A percentile compares a stretch with the other conserved stretches of the same genome.
Evolutionary conservation across 2,113 vertebrate species (phyloP).

Genomic region (Syngnathoides biaculeatus): DNA sequence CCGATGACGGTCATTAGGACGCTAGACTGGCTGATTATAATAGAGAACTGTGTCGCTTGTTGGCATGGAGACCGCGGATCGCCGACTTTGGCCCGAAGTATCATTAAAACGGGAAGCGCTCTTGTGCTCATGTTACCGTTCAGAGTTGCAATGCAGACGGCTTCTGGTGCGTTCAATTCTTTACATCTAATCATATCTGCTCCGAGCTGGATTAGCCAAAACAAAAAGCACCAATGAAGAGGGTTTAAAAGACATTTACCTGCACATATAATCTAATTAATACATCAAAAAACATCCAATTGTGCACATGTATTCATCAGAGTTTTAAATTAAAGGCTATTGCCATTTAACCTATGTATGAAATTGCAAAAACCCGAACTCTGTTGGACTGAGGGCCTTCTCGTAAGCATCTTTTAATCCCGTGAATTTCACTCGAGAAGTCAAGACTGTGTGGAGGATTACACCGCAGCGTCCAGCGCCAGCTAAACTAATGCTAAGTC

Average conservation of each 20-base stretch:
- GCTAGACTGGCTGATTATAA: neutral
- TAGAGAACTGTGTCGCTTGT: neutral
- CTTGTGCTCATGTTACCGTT: neutral
- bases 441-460: neutral
- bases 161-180: neutral
- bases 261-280: no score
- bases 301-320: no score
- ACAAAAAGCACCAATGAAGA: no score
- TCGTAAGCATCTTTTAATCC: no score
- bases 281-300: no score
- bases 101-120: neutral
- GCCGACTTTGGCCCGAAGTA: neutral
- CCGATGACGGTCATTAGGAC: neutral
- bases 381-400: no score
- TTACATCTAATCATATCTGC: neutral
- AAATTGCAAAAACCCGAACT: no score
- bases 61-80: neutral
- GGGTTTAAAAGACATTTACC: no score
- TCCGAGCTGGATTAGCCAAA: no score
- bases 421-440: neutral
- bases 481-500: neutral
- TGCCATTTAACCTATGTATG: no score
- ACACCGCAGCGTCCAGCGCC: neutral
- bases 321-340: no score
- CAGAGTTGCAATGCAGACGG: neutral